Base-by-base conservation (phyloP, 2,113 vertebrate species). In the Colius striatus region DNA sequence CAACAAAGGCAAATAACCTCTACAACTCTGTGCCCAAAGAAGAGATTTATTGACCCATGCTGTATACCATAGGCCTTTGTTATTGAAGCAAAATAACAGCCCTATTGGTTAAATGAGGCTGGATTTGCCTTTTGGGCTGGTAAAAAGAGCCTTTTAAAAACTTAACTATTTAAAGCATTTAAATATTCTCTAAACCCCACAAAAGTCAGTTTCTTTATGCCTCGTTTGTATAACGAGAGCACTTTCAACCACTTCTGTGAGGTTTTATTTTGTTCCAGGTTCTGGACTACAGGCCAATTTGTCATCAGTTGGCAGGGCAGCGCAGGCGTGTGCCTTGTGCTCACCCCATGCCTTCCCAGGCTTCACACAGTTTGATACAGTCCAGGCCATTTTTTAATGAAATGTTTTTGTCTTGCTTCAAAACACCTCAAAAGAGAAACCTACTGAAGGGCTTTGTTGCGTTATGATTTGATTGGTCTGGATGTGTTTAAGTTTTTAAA, bases 21-120 rank as follows among this genome's bases (percentile, higher is more conserved):
- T 93, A 94, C 89, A 95, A 90, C 66, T 54, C 34, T 81, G 11
- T 87, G 96, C 96, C 97, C 97, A 97, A 98, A 98, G 97, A 98
- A 94, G 61, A 0, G 88, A 92, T 96, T 95, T 97, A 96, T 92
- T 97, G 95, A 96, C 90, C 90, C 95, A 90, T 92, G 87, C 94
- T 96, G 94, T 92, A 94, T 84, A 71, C 65, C 96, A 74, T 62
- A 88, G 89, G 89, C 95, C 92, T 94, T 94, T 96, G 65, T 63
- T 95, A 58, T 90, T 92, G 87, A 10, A 48, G 71, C 84, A 30
- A 51, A 47, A 50, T 63, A 41, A 55, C 17, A 81, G 43, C 71
- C 73, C 11, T 82, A 76, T 90, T 89, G 80, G 26, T 95, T 67
- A 90, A 95, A 87, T 87, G 67, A 95, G 91, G 92, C 85, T 93